Percentiles rank a stretch among this genome's conserved stretches.
Evolutionary conservation across 2,797 vertebrate genomes (phyloP).

Genomic region (Vireo griseus): DNA sequence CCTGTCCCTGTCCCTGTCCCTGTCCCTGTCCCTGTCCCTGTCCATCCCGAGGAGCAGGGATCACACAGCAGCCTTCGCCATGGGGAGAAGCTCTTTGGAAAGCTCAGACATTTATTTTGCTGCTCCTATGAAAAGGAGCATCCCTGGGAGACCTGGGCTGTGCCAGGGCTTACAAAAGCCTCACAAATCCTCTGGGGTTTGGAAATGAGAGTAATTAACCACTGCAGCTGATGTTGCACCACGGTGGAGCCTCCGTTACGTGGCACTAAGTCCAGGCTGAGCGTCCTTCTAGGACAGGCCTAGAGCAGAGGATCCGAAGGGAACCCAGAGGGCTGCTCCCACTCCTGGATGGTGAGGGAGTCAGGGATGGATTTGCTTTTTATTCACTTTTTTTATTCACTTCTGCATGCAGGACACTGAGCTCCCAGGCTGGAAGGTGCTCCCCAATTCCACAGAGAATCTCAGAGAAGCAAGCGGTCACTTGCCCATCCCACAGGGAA

Average conservation of each 20-base stretch:
- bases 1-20: background rate
- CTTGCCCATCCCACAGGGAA: background rate
- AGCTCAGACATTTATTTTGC: background rate
- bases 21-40: background rate
- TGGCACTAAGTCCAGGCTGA: background rate
- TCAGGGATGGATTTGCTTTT: background rate
- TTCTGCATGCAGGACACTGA: rapidly evolving
- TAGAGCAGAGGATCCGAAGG: background rate
- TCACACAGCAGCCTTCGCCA: background rate
- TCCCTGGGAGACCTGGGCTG: background rate
- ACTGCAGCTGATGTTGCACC: background rate
- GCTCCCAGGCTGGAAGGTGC: background rate
- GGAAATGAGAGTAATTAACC: background rate
- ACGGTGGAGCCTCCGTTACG: background rate
- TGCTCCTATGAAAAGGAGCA: background rate
- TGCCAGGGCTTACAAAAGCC: background rate
- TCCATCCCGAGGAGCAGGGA: background rate
- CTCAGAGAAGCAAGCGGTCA: background rate
- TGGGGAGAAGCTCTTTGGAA: background rate
- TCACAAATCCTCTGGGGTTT: background rate
- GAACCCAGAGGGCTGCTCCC: background rate
- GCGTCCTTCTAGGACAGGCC: background rate
- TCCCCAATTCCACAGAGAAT: background rate
- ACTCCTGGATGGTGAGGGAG: background rate
- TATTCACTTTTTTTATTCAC: background rate